phyloP scores from a whole-genome alignment of 1,140 invertebrate species.

The Trichomalopsis sarcophagae region DNA sequence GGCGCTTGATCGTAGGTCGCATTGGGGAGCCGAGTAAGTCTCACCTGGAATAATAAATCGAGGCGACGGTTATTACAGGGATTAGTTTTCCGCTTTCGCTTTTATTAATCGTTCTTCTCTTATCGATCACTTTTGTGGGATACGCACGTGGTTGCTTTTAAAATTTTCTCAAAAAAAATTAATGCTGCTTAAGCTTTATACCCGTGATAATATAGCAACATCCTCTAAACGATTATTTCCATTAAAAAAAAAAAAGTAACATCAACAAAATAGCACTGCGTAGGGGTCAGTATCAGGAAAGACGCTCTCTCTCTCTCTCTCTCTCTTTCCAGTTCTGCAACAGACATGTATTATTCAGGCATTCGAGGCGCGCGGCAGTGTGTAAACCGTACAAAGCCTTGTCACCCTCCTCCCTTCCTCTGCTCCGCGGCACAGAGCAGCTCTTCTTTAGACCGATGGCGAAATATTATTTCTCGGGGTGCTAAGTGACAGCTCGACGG shows the following conservation, averaged over 20 bases:
- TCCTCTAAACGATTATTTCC: too few species aligned
- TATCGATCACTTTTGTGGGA: too few species aligned
- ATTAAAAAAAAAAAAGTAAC: too few species aligned
- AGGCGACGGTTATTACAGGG: background rate
- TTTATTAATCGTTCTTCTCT: too few species aligned
- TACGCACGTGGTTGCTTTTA: too few species aligned
- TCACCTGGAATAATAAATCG: background rate
- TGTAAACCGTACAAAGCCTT: constrained; percentile 20
- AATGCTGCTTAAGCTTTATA: too few species aligned
- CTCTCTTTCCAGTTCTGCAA: background rate
- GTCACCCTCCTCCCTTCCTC: background rate
- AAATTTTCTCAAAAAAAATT: too few species aligned
- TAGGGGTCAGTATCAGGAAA: too few species aligned
- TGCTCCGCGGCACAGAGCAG: background rate
- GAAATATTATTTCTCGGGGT: constrained; percentile 64
- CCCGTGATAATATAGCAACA: too few species aligned
- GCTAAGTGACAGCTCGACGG: constrained; percentile 66
- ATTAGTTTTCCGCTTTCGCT: too few species aligned
- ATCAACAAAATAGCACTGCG: too few species aligned
- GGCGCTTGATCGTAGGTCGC: background rate
- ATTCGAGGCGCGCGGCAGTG: constrained; percentile 48
- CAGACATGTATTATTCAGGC: background rate
- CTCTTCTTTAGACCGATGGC: constrained; percentile 54
- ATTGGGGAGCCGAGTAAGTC: background rate
- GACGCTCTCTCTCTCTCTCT: too few species aligned